These are phyloP conservation scores for Myotis vivesi DNA, from an alignment of 2,797 vertebrate species.

Conservation along the genomic window DNA sequence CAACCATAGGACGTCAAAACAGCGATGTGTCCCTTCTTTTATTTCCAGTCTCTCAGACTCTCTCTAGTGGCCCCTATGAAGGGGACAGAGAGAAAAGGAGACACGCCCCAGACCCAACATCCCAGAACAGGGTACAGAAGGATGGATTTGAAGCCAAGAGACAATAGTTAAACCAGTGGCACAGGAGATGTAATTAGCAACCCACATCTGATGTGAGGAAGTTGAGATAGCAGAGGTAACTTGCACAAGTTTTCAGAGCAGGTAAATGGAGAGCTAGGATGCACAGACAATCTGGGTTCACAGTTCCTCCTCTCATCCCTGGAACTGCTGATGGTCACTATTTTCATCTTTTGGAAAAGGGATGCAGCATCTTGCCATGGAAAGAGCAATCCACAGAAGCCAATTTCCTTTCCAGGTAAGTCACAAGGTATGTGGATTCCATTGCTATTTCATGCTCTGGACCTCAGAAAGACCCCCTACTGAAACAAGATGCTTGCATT, in stretches of 20 bases:
- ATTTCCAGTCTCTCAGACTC: background rate
- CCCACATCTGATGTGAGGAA: background rate
- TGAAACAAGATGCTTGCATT: background rate
- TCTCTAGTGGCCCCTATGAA: background rate
- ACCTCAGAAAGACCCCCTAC: background rate
- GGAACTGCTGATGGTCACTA: background rate
- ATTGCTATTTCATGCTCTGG: background rate
- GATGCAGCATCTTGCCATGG: background rate
- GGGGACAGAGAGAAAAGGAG: background rate
- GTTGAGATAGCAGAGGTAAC: background rate
- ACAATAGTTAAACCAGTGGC: background rate
- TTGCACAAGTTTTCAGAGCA: background rate
- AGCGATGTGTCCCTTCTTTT: background rate
- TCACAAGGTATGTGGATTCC: background rate
- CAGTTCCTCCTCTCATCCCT: background rate
- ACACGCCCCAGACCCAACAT: background rate
- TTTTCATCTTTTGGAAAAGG: background rate
- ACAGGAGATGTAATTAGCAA: background rate
- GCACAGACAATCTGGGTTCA: too few relatives aligned
- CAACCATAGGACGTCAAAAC: background rate
- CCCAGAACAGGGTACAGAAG: background rate
- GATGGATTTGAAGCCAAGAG: background rate
- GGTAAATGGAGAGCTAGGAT: background rate
- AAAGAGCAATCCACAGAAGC: background rate
- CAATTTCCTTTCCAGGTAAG: background rate